A percentile compares a stretch with the other conserved stretches of the same genome.
Evolutionary conservation across 2,888 invertebrate genomes (phyloP).

Genomic region (Eupithecia dodoneata): DNA sequence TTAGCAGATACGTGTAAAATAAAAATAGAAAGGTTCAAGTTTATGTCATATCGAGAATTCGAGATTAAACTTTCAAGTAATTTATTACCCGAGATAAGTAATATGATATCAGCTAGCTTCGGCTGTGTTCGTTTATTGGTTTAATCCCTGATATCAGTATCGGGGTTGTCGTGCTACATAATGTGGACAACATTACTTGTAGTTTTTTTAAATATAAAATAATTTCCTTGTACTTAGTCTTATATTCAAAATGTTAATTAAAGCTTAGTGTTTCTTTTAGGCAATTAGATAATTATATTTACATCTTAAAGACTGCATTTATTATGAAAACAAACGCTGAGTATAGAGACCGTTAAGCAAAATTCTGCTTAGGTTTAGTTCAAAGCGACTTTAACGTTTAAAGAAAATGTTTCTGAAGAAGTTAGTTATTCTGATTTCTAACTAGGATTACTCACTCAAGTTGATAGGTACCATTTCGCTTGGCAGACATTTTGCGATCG

Average conservation of each 20-base stretch:
- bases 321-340: neutral
- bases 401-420: neutral
- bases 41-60: neutral
- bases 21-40: neutral
- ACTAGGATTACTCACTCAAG: neutral
- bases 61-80: neutral
- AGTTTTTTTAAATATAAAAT: neutral
- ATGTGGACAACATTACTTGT: neutral
- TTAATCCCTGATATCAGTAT: neutral
- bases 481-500: neutral
- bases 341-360: neutral
- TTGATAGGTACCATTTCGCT: neutral
- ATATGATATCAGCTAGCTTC: neutral
- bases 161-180: neutral
- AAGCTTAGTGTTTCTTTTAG: too few relatives aligned
- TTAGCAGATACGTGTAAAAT: neutral
- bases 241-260: too few relatives aligned
- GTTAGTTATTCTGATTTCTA: neutral
- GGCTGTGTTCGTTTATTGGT: slow-evolving; percentile 1
- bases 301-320: neutral
- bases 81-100: neutral
- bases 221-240: too few relatives aligned
- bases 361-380: neutral
- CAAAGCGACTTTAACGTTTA: neutral
- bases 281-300: too few relatives aligned